Evolutionary conservation across 1,140 invertebrate genomes (phyloP).

Genomic region (Bombus affinis): DNA sequence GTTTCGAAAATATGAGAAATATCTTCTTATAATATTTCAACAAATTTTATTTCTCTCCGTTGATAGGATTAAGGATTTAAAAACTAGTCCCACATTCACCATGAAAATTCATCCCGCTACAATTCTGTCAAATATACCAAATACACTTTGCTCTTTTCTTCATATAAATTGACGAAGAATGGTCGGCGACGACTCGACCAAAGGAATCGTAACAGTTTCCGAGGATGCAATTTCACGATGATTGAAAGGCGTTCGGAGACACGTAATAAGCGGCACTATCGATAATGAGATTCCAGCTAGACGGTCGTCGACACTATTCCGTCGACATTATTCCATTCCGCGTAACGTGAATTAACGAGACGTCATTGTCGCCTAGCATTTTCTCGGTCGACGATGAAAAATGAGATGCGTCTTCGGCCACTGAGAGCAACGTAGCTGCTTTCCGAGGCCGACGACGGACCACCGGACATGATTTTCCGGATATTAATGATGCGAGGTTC

Average conservation of each 20-base stretch:
- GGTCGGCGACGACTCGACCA: background rate
- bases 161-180: background rate
- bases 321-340: slow-evolving; percentile 55
- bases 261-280: slow-evolving; percentile 54
- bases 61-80: too few species aligned
- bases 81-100: background rate
- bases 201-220: slow-evolving; percentile 18
- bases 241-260: background rate
- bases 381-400: slow-evolving; percentile 62
- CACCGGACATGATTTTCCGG: slow-evolving; percentile 61
- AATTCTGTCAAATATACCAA: background rate
- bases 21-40: too few species aligned
- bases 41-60: background rate
- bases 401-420: slow-evolving; percentile 50
- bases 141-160: background rate
- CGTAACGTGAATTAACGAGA: slow-evolving; percentile 65
- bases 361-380: slow-evolving; percentile 53
- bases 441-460: background rate
- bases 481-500: slow-evolving; percentile 65
- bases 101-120: background rate
- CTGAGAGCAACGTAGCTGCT: background rate
- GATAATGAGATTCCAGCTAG: slow-evolving; percentile 57
- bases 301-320: slow-evolving; percentile 56
- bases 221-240: background rate
- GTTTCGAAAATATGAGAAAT: background rate